Evolutionary conservation across 2,113 vertebrate genomes (phyloP).

Genomic region (Halcyon senegalensis): DNA sequence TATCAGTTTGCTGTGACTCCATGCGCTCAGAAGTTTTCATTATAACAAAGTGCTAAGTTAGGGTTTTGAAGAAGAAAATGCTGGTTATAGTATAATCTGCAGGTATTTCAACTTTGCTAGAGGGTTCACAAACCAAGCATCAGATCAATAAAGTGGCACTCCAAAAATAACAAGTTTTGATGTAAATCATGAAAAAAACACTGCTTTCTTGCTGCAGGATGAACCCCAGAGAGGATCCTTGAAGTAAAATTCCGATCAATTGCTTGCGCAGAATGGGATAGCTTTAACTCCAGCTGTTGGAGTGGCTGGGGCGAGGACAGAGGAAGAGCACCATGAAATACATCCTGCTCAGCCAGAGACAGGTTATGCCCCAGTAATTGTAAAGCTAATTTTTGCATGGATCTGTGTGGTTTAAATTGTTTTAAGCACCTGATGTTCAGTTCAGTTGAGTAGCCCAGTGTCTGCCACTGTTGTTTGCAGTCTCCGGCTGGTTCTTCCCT

Average conservation of each 20-base stretch:
- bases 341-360: neutral
- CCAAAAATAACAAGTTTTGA: neutral
- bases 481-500: neutral
- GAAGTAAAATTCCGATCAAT: neutral
- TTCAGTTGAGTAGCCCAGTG: neutral
- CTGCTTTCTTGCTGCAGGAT: neutral
- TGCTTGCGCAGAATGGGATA: neutral
- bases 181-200: neutral
- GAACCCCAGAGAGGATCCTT: neutral
- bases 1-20: neutral
- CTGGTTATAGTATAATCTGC: neutral
- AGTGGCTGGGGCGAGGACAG: neutral
- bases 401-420: neutral
- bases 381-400: neutral
- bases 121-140: neutral
- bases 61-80: neutral
- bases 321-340: neutral
- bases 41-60: accelerated
- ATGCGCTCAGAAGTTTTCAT: neutral
- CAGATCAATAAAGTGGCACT: neutral
- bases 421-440: neutral
- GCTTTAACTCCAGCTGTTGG: neutral
- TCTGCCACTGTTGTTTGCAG: neutral
- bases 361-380: neutral
- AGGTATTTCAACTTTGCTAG: neutral